These are phyloP conservation scores for Pachymerium ferrugineum DNA, from an alignment of 2,888 invertebrate genomes.

Conservation along the genomic window DNA sequence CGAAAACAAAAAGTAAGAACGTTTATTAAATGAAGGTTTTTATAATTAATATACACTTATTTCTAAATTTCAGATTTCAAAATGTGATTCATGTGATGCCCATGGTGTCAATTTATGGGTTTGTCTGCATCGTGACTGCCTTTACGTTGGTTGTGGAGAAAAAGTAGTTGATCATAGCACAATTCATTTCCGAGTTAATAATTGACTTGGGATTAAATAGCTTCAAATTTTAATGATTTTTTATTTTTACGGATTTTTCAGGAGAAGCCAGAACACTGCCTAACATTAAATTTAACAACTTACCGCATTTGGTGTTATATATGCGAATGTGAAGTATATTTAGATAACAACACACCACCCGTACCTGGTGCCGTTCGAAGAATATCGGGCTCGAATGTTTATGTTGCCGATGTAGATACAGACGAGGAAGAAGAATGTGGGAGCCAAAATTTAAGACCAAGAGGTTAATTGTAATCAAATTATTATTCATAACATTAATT, in stretches of 20 bases:
- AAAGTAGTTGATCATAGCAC: slow-evolving; percentile 76
- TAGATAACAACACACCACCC: slow-evolving; percentile 49
- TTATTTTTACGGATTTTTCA: slow-evolving; percentile 42
- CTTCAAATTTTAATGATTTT: background rate
- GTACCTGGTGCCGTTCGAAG: slow-evolving; percentile 39
- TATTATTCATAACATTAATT: background rate
- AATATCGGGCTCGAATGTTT: slow-evolving; percentile 35
- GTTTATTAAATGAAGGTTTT: slow-evolving; percentile 2
- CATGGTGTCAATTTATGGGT: slow-evolving; percentile 78
- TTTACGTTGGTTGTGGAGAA: slow-evolving; percentile 77
- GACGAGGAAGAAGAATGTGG: slow-evolving; percentile 50
- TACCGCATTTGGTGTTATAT: slow-evolving; percentile 82
- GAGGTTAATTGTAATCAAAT: slow-evolving; percentile 44
- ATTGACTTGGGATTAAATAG: background rate
- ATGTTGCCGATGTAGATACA: slow-evolving; percentile 41
- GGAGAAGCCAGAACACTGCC: slow-evolving; percentile 63
- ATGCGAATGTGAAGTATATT: slow-evolving; percentile 75
- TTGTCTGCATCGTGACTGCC: slow-evolving; percentile 72
- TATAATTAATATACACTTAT: background rate
- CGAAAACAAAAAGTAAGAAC: slow-evolving; percentile 37
- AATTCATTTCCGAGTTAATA: slow-evolving; percentile 63
- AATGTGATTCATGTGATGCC: slow-evolving; percentile 67
- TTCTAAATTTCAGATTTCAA: slow-evolving; percentile 35
- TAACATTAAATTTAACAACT: slow-evolving; percentile 78
- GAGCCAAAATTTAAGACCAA: slow-evolving; percentile 52